Evolutionary conservation across 2,888 invertebrate genomes (phyloP).

Genomic region (Zele albiditarsus): DNA sequence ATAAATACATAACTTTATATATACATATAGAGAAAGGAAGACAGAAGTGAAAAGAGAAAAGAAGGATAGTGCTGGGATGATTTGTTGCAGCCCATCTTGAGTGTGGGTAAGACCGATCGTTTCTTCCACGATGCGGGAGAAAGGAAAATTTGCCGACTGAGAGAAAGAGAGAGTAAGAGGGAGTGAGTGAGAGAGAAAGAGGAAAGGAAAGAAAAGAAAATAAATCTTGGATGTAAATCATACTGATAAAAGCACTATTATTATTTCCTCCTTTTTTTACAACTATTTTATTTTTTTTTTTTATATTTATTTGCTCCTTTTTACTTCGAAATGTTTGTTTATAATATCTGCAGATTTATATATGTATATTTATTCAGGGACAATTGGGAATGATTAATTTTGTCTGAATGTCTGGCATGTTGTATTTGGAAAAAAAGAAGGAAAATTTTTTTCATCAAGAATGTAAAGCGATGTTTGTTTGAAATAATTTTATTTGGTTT

Average conservation of each 20-base stretch:
- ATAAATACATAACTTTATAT: slow-evolving; percentile 1
- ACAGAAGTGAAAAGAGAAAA: slow-evolving; percentile 25
- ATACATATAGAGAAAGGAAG: slow-evolving; percentile 10
- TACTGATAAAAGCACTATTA: slow-evolving; percentile 31
- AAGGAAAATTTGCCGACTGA: slow-evolving; percentile 30
- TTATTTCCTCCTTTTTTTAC: slow-evolving; percentile 15
- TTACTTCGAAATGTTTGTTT: background rate
- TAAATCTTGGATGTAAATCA: slow-evolving; percentile 41
- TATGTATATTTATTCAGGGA: background rate
- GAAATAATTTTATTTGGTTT: background rate
- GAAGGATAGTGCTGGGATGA: slow-evolving; percentile 41
- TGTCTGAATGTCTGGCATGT: background rate
- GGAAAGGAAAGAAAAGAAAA: slow-evolving; percentile 18
- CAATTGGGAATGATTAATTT: slow-evolving; percentile 9
- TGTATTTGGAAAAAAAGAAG: too few relatives aligned
- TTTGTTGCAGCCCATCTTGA: slow-evolving; percentile 40
- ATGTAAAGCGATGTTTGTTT: background rate
- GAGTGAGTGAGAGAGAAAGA: background rate
- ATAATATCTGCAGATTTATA: background rate
- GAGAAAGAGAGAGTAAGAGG: background rate
- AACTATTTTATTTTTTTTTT: slow-evolving; percentile 1
- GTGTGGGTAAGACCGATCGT: slow-evolving; percentile 46
- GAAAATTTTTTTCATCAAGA: background rate
- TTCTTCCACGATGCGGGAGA: slow-evolving; percentile 35
- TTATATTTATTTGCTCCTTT: background rate